Base-by-base conservation (phyloP, 2,797 vertebrate genomes). In the Acridotheres tristis region DNA sequence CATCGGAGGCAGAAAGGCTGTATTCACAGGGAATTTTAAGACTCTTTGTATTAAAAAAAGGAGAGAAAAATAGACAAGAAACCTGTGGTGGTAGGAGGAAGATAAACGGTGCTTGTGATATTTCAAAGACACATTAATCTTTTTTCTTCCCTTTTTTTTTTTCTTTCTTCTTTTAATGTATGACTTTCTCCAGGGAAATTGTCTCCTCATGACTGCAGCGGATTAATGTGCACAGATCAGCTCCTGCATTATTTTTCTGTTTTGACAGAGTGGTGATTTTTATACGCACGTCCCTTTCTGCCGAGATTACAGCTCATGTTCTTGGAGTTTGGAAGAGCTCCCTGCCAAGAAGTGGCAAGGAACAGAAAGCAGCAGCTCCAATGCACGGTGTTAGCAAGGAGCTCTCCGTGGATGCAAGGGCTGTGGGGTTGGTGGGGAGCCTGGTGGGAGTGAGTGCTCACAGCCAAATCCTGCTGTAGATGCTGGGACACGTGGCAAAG, bases 61-160 rank as follows among this genome's bases (percentile, higher is more conserved):
- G 6, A 8, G 23, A 34, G n/a, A 69, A 8, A 54, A 84, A 75
- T 47, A 67, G 34, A 72, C 54, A 63, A 95, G 85, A 94, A 92
- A 87, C 84, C 91, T 94, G 83, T 78, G 85, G 93, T 94, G 96
- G 94, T 93, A 96, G 94, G 88, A 97, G 80, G 72, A 96, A 97
- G 96, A 96, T 97, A 97, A 97, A 97, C 61, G 42, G 87, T 89
- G 71, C 89, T 95, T 96, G 94, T 97, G 93, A 95, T 94, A 96
- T 96, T 97, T 97, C 95, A 96, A 93, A 96, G 96, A 92, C 96
- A 93, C 92, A 96, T 97, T 97, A 96, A 96, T 97, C 92, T 95
- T 85, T 93, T 88, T 85, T 42, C 20, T 73, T 20, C 3, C 16
- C 2, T 3, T 14, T 42, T 63, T 81, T 81, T 81, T 72, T 66